Evolutionary conservation across 1,140 invertebrate genomes (phyloP), one percentile per base, ranked within the genome.

Genomic region (Drosophila azteca): DNA sequence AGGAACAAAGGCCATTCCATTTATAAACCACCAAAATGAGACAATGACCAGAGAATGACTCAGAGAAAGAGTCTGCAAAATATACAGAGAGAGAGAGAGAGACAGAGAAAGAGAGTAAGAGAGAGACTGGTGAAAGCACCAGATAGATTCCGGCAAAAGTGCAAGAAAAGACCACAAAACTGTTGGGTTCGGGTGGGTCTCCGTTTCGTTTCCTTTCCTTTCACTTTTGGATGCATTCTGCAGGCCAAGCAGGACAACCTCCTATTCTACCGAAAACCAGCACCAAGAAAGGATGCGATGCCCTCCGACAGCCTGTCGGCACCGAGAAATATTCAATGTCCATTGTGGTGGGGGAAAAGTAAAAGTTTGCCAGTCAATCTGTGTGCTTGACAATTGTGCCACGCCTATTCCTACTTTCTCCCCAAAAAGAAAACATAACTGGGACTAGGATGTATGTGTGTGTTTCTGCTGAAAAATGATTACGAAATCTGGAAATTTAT

Each of bases 321-420:
- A 22, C 59, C 44, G 75, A 81, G 85, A 80, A 77, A 73, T 70
- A 57, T 69, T 69, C 79, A 73, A 63, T 52, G 68, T 77, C 79
- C 69, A 68, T 46, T 65, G 53, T 35, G 35, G 70, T 3, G 70
- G 17, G 17, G 17, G 17, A 20, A 84, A 84, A 84, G 82, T 77
- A 84, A 84, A 84, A 84, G 81, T 84, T 87, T 62, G 73, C 81
- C 77, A 74, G 68, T 84, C 82, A 87, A 77, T 84, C 76, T 77
- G 53, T 85, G 73, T 73, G 50, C 64, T 70, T 77, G 64, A 77
- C 74, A 50, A 69, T 62, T 74, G 66, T 61, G 49, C 49, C 82
- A 74, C 82, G 61, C 82, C 82, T 51, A 46, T 45, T 11, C 15
- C 15, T 29, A 41, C 46, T 48, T 43, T 24, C 15, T n/a, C 26